Evolutionary conservation across 2,797 vertebrate genomes (phyloP), one percentile per base, ranked within the genome.

Genomic region (Lophius americanus): DNA sequence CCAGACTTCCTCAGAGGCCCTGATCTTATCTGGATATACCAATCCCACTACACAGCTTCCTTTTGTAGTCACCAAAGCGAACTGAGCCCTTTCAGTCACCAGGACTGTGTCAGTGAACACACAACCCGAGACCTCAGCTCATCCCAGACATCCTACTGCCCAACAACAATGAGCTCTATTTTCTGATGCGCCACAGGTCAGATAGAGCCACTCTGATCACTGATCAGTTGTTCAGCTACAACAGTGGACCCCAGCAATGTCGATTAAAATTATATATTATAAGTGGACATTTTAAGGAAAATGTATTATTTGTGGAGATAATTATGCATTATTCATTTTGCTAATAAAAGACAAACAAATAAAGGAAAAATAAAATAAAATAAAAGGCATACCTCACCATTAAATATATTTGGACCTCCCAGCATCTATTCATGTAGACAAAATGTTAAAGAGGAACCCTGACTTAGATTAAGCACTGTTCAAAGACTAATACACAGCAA

Each of bases 61-160:
- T 89, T 92, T 91, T 91, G 88, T 91, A 87, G 83, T 65, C 51
- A 78, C 79, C 81, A 73, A 78, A 73, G 83, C 79, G 83, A 64
- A 60, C 84, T 64, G 87, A 89, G 89, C 83, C 88, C 85, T 90
- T 92, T 91, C 84, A 85, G 88, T 89, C 63, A 74, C 70, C 52
- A 38, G 38, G 78, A 88, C 86, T 88, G 79, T 76, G 83, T 79
- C 46, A 75, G 74, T 68, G 88, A 88, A 76, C 86, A 83, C 84
- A 68, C 73, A 81, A 83, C 71, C 82, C 47, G 68, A 81, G 88
- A 90, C 89, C 86, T 85, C 88, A 73, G 83, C 86, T 89, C 91
- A 91, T 91, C 91, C 82, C 86, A 89, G 86, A 86, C 90, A 91
- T 92, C 91, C 91, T 90, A 90, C 90, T 87, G 91, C 79, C 84